Base-by-base conservation (phyloP, 2,113 vertebrate species). In the Nycticebus coucang region DNA sequence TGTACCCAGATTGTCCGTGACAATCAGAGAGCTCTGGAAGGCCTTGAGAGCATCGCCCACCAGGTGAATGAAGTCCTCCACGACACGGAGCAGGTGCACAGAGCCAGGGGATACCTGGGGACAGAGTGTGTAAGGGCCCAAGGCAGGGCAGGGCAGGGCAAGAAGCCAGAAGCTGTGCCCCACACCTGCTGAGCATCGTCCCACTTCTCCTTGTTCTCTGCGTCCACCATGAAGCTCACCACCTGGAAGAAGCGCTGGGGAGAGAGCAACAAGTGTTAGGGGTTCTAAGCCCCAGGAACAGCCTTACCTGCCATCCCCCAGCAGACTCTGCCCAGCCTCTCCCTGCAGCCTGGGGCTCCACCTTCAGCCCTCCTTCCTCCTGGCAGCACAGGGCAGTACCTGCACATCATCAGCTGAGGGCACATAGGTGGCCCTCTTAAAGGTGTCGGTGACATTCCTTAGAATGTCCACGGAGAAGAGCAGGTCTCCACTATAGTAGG, bases 391-490 rank as follows among this genome's bases (percentile, higher is more conserved):
- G 22, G 12, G 60, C 26, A 4, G 92, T 97, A 99, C 99, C 99
- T 99, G 99, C 98, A 99, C 99, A 11, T 99, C 99, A 98, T 99
- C 99, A 30, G 99, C 98, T 89, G 99, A 99, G 84, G 99, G 99
- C 98, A 99, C 99, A 97, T 99, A 99, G 98, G 99, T 99, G 98
- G 99, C 99, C 99, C 99, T 99, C 98, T 99, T 99, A 99, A 99
- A 99, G 98, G 99, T 99, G 98, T 99, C 99, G 68, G 99, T 99
- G 99, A 99, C 99, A 91, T 99, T 99, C 99, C 99, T 99, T 98
- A 99, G 99, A 98, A 99, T 99, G 98, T 99, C 99, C 98, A 99
- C 99, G 5, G 99, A 99, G 99, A 99, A 99, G 96, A 99, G 99
- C 98, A 99, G 99, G 99, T 99, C 99, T 92, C 99, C 99, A 24